Evolutionary conservation across 2,888 invertebrate genomes (phyloP).

Genomic region (Antheraea yamamai): DNA sequence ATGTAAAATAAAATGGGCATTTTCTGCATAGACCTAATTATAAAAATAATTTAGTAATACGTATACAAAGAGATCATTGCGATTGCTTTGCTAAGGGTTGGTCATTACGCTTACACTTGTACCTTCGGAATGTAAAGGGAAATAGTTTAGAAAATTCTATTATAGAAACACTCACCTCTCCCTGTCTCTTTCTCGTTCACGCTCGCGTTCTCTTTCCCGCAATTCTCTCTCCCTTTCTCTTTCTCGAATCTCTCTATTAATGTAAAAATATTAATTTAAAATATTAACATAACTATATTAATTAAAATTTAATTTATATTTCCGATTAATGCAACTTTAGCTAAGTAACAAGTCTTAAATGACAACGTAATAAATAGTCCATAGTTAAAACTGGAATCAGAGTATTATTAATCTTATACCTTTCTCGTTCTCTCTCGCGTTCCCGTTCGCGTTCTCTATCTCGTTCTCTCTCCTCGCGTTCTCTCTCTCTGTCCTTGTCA

Average conservation of each 20-base stretch:
- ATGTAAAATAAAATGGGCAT: no score
- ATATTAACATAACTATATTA: no score
- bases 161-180: constrained; percentile 47
- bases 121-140: not conserved
- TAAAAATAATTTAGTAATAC: no score
- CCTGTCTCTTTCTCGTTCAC: constrained; percentile 63
- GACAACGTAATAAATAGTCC: no score
- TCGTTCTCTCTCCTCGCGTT: constrained; percentile 38
- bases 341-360: no score
- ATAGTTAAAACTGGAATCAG: no score
- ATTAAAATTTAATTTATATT: no score
- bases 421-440: constrained; percentile 48
- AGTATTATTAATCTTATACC: constrained; percentile 23
- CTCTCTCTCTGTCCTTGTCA: constrained; percentile 33
- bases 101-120: no score
- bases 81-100: no score
- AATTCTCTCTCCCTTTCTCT: constrained; percentile 60
- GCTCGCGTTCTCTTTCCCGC: constrained; percentile 63
- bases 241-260: constrained; percentile 52
- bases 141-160: not conserved
- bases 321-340: no score
- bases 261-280: not conserved
- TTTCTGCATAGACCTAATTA: no score
- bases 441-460: constrained; percentile 59
- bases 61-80: no score